Evolutionary conservation across 2,888 invertebrate genomes (phyloP), one percentile per base, ranked within the genome.

Genomic region (Callyntrura sp.): DNA sequence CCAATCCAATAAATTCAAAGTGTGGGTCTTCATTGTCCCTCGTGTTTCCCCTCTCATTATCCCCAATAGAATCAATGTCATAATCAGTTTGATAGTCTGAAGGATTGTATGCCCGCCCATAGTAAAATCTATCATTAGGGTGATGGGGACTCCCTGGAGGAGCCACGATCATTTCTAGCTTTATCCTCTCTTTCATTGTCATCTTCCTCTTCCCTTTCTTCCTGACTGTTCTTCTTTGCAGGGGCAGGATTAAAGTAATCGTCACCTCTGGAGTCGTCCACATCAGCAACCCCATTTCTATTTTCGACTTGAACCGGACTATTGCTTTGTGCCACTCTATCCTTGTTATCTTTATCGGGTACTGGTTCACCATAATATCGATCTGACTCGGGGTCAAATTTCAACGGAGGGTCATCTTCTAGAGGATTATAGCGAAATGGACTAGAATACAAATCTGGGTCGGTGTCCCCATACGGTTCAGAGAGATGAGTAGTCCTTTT

Each of bases 371-470:
- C 91, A 76, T 91, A 91, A 86, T 88, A 91, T 0, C 91, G 76
- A 85, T 91, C 91, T 2, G 91, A 91, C 57, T 88, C 88, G 0
- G 90, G 91, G 51, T 91, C 91, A 86, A 90, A 91, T 89, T 88
- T 91, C 23, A 86, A 35, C 3, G 91, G 91, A 2, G 84, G 83
- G 1, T 91, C 91, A 62, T 91, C 91, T 11, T 25, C 55, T 43
- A 90, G 57, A 3, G 91, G 91, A 57, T 91, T 62, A 43, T 81
- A 70, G 4, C 60, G 55, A 51, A 83, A 91, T 17, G 88, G 84
- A 79, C 70, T 91, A 0, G 17, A 43, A 25, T 51, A 73, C 2
- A 48, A 84, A 4, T 12, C n/a, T n/a, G n/a, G n/a, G n/a, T n/a
- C 55, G 8, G 43, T 60, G 5, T 73, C 73, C 14, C 55, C 87